phyloP scores from a whole-genome alignment of 2,888 invertebrate genomes.

The Hydrotaea cyrtoneurina region DNA sequence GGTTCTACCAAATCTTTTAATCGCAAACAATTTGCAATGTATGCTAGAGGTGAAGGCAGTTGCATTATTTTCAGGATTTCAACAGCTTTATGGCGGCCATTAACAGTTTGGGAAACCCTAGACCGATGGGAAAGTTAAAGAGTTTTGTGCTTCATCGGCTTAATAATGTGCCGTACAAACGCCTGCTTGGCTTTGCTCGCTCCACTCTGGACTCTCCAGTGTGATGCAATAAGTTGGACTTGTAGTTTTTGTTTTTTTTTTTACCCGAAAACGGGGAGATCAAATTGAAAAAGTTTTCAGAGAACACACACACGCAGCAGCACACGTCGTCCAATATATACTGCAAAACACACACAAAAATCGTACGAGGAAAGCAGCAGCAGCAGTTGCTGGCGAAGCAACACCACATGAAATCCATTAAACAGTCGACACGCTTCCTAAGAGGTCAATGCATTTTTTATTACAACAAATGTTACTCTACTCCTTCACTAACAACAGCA shows the following conservation, averaged over 20 bases:
- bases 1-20: neutral
- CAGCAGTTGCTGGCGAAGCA: conserved; percentile 23
- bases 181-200: neutral
- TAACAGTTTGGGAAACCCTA: conserved; percentile 34
- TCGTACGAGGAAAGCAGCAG: conserved; percentile 17
- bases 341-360: neutral
- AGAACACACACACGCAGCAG: conserved; percentile 3
- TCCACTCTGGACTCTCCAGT: conserved; percentile 11
- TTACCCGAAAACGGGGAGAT: conserved; percentile 10
- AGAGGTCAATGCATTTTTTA: conserved; percentile 68
- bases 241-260: conserved; percentile 19
- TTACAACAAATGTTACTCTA: conserved; percentile 61
- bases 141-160: conserved; percentile 65
- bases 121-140: conserved; percentile 35
- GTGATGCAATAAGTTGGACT: conserved; percentile 36
- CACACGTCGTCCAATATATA: neutral
- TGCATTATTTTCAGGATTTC: conserved; percentile 15
- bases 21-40: neutral
- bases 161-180: conserved; percentile 60
- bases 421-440: conserved; percentile 65
- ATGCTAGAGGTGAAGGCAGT: neutral
- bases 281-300: conserved; percentile 50
- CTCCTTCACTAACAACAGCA: neutral
- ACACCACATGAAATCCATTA: conserved; percentile 66
- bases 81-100: neutral